These are phyloP conservation scores for Apoda limacodes DNA, from an alignment of 2,888 invertebrate genomes.

Conservation along the genomic window DNA sequence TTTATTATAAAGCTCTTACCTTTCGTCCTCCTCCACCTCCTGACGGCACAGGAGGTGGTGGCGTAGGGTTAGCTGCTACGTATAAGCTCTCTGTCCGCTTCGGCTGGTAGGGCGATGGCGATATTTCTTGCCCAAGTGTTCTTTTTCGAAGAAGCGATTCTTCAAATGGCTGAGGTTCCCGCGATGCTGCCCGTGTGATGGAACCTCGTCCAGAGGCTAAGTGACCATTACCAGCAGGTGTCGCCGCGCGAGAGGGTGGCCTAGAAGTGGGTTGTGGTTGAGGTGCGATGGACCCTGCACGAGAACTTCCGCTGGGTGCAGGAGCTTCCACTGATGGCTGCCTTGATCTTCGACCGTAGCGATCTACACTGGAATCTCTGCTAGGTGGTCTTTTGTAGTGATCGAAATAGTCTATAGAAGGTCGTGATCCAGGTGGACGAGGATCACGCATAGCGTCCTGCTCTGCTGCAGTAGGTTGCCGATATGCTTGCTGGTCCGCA, in stretches of 20 bases:
- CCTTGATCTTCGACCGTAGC: constrained; percentile 81
- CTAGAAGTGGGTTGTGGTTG: constrained; percentile 79
- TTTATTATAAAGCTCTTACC: too few species aligned
- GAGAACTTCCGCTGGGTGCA: constrained; percentile 61
- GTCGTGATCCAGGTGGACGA: constrained; percentile 38
- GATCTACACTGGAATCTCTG: constrained; percentile 87
- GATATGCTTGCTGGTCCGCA: constrained; percentile 51
- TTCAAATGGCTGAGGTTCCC: constrained; percentile 78
- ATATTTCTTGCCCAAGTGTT: constrained; percentile 88
- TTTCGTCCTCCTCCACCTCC: constrained; percentile 54
- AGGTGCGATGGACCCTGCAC: constrained; percentile 83
- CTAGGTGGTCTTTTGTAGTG: constrained; percentile 94
- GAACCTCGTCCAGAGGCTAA: constrained; percentile 73
- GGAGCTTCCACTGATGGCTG: constrained; percentile 82
- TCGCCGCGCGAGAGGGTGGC: constrained; percentile 62
- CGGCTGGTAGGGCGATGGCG: constrained; percentile 88
- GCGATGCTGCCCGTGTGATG: constrained; percentile 55
- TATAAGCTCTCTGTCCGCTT: constrained; percentile 93
- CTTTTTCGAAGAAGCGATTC: constrained; percentile 84
- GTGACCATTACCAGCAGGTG: constrained; percentile 74
- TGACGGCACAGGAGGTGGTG: constrained; percentile 52
- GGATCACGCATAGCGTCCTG: constrained; percentile 53
- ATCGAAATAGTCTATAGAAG: constrained; percentile 92
- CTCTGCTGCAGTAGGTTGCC: constrained; percentile 51
- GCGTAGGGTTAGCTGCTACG: constrained; percentile 63